These are phyloP conservation scores for Coenobita brevimanus DNA, from an alignment of 1,140 invertebrate genomes.

Conservation along the genomic window DNA sequence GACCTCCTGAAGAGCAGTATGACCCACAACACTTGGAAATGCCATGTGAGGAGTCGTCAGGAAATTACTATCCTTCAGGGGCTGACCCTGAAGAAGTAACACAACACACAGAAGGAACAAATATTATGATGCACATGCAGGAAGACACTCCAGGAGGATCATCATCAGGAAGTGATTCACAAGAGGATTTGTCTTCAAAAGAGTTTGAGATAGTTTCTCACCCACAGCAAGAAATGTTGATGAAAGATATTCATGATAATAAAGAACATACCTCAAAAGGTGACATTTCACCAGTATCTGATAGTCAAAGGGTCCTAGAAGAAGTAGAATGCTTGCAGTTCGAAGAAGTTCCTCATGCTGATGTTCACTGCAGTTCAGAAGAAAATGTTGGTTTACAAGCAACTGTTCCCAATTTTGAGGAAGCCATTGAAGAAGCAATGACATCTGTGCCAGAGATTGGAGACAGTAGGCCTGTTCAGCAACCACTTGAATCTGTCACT, in stretches of 20 bases:
- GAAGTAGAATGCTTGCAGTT: not conserved
- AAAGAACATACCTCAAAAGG: not conserved
- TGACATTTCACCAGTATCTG: constrained; percentile 3
- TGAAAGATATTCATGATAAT: not conserved
- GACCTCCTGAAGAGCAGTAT: not conserved
- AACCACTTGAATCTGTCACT: not conserved
- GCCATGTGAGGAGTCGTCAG: too few relatives aligned
- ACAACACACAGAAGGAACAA: not conserved
- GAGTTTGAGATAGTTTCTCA: constrained; percentile 36
- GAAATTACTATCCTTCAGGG: too few relatives aligned
- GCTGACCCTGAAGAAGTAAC: too few relatives aligned
- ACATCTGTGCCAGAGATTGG: constrained; percentile 21
- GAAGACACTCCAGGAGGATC: not conserved
- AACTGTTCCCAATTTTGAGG: constrained; percentile 44
- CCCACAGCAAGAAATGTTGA: not conserved
- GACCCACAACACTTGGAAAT: too few relatives aligned
- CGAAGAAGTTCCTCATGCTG: not conserved
- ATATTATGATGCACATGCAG: not conserved
- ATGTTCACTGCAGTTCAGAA: too few relatives aligned
- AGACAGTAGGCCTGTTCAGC: not conserved
- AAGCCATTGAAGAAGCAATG: constrained; percentile 44
- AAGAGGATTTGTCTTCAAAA: not conserved
- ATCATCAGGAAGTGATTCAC: not conserved
- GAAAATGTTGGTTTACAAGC: constrained; percentile 36
- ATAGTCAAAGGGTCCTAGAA: not conserved